Percentiles rank a stretch among this genome's conserved stretches.
These are phyloP conservation scores for Drosophila niveifrons DNA, from an alignment of 2,888 invertebrate species.

Conservation along the genomic window DNA sequence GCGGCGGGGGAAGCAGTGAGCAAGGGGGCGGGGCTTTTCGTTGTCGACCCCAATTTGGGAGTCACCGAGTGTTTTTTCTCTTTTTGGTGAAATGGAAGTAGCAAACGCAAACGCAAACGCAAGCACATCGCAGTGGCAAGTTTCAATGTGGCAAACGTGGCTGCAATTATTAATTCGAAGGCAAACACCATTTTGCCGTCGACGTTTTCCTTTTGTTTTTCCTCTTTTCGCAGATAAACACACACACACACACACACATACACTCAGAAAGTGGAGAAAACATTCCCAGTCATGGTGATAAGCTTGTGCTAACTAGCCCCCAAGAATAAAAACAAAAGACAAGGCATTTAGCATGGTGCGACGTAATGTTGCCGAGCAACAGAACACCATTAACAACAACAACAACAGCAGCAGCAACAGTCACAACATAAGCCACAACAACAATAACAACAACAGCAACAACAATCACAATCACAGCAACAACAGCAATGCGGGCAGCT, in stretches of 20 bases:
- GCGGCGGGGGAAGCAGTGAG: not conserved
- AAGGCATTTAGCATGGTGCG: slow-evolving; percentile 83
- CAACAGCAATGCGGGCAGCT: slow-evolving; percentile 66
- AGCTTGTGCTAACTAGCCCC: slow-evolving; percentile 37
- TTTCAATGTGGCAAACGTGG: slow-evolving; percentile 9
- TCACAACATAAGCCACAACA: slow-evolving; percentile 43
- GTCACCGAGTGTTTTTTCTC: not conserved
- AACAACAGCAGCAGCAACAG: slow-evolving; percentile 46
- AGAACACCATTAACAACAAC: slow-evolving; percentile 67
- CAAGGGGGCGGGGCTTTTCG: not conserved
- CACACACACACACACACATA: too few species aligned
- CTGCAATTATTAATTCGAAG: slow-evolving; percentile 57
- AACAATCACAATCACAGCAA: not conserved
- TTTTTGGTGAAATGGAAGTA: slow-evolving; percentile 4
- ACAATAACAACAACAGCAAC: slow-evolving; percentile 33
- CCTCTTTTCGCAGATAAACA: slow-evolving; percentile 43
- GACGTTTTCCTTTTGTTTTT: slow-evolving; percentile 30
- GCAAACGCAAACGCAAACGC: slow-evolving; percentile 47
- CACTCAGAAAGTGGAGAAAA: not conserved
- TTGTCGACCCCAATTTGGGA: slow-evolving; percentile 1
- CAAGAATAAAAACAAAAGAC: slow-evolving; percentile 13
- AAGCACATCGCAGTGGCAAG: slow-evolving; percentile 20
- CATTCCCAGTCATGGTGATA: slow-evolving; percentile 32
- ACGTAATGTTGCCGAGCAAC: slow-evolving; percentile 82
- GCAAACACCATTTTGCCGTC: slow-evolving; percentile 40